phyloP scores from a whole-genome alignment of 2,888 invertebrate genomes.

The Polyommatus iphigenia region DNA sequence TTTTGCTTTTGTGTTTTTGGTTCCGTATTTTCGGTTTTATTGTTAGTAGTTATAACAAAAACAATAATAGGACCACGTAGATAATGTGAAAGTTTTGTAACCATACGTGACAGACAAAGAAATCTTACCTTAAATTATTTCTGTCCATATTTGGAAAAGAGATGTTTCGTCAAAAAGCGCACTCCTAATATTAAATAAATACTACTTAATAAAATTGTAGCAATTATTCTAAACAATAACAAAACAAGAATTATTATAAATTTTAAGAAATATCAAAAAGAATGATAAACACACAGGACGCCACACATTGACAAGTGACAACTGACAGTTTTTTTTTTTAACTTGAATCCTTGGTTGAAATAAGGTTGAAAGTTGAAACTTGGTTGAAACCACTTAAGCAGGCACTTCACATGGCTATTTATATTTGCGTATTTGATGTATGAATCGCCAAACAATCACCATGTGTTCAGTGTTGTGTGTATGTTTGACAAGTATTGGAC shows the following conservation, averaged over 20 bases:
- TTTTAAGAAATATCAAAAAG: conserved; percentile 30
- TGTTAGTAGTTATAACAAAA: conserved; percentile 11
- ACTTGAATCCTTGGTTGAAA: no score
- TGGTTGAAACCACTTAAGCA: no score
- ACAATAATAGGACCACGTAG: conserved; percentile 32
- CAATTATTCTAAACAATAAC: conserved; percentile 27
- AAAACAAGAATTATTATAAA: conserved; percentile 48
- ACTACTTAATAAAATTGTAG: conserved; percentile 36
- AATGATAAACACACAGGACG: conserved; percentile 30
- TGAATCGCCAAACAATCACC: no score
- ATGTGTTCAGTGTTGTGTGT: no score
- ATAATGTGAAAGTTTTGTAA: conserved; percentile 48
- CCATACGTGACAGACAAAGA: conserved; percentile 47
- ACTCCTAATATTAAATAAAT: conserved; percentile 46
- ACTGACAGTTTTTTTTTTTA: conserved; percentile 23
- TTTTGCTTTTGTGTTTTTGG: neutral
- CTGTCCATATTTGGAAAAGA: conserved; percentile 42
- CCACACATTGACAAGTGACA: conserved; percentile 30
- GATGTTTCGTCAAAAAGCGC: conserved; percentile 37
- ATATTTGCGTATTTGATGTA: no score
- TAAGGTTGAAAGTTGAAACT: no score
- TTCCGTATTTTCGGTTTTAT: neutral
- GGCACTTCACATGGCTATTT: no score
- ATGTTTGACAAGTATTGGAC: no score
- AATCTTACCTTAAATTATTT: conserved; percentile 64